Conservation (phyloP, 2,113 vertebrate genomes). For the Phodopus roborovskii region DNA sequence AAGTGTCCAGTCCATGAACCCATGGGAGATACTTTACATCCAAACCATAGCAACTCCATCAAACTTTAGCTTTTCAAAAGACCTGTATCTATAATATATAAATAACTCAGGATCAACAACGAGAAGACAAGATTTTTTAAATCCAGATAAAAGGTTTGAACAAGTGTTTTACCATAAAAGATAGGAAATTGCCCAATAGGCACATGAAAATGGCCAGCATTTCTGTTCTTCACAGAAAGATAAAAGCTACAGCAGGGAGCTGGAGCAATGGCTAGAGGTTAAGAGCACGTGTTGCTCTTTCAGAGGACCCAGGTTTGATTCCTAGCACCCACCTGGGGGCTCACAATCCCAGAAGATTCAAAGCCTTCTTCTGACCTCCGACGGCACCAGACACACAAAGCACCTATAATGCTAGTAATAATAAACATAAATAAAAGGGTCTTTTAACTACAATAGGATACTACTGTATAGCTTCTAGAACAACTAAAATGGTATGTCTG, state of each 20-base stretch:
- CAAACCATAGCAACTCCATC: not conserved
- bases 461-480: not conserved
- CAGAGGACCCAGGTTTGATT: not conserved
- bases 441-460: not conserved
- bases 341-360: not conserved
- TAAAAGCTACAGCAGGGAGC: not conserved
- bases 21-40: not conserved
- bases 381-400: not conserved
- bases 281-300: not conserved
- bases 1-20: not conserved
- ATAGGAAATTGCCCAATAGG: not conserved
- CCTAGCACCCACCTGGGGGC: not conserved
- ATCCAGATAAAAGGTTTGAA: not conserved
- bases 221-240: not conserved
- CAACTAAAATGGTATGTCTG: not conserved
- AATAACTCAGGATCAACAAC: not conserved
- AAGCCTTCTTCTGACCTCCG: not conserved
- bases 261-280: not conserved
- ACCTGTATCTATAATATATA: not conserved
- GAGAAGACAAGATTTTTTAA: not conserved
- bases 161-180: not conserved
- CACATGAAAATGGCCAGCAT: not conserved
- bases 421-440: not conserved
- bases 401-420: not conserved
- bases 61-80: conserved; percentile 17